Evolutionary conservation across 2,797 vertebrate genomes (phyloP).

Genomic region (Ibycter americanus): DNA sequence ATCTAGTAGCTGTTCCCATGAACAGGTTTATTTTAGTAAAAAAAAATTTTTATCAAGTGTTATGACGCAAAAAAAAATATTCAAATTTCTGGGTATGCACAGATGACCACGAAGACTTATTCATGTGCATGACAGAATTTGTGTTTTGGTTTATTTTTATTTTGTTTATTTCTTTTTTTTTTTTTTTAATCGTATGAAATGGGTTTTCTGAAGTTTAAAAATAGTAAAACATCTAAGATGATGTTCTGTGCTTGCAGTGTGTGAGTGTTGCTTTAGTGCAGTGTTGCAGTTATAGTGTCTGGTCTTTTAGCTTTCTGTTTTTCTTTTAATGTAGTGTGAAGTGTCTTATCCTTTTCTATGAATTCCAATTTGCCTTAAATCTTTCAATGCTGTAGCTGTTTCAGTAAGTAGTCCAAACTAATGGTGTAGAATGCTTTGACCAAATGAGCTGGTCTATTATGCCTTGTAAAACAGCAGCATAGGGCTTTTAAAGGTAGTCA

Average conservation of each 20-base stretch:
- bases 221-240: constrained; percentile 81
- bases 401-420: constrained; percentile 86
- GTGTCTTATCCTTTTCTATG: constrained; percentile 87
- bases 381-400: constrained; percentile 91
- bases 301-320: constrained; percentile 86
- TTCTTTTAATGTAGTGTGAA: constrained; percentile 85
- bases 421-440: constrained; percentile 84
- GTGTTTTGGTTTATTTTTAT: constrained; percentile 84
- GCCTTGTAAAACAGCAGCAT: constrained; percentile 90
- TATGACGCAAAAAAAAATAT: constrained; percentile 82
- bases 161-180: constrained; percentile 76
- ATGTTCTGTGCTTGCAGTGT: constrained; percentile 96
- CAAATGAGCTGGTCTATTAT: constrained; percentile 85
- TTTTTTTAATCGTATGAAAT: constrained; percentile 80
- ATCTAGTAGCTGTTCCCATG: constrained; percentile 90
- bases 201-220: constrained; percentile 81
- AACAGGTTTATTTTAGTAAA: constrained; percentile 98
- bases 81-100: constrained; percentile 84
- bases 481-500: constrained; percentile 88
- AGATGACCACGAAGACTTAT: constrained; percentile 84
- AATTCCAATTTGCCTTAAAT: constrained; percentile 95
- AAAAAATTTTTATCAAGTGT: constrained; percentile 93
- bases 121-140: constrained; percentile 89
- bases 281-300: constrained; percentile 85
- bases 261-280: constrained; percentile 92